These are phyloP conservation scores for Enteromius paludinosus DNA, from an alignment of 2,797 vertebrate species.

Conservation along the genomic window DNA sequence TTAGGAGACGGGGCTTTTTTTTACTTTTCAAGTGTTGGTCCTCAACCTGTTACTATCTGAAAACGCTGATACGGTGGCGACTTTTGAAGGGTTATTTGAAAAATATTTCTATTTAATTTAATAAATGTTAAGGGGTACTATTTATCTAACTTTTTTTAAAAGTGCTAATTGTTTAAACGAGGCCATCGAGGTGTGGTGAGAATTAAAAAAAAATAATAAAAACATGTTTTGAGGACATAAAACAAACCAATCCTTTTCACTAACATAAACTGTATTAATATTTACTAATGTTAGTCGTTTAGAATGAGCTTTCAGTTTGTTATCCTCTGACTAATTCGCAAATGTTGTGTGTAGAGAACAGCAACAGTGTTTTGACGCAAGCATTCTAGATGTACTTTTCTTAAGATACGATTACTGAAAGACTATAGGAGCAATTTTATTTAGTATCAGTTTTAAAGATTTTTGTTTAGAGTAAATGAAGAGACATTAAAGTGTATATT, in stretches of 20 bases:
- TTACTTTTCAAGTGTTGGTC: constrained; percentile 48
- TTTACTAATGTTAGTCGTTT: constrained; percentile 86
- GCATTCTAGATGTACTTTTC: constrained; percentile 86
- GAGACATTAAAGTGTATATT: constrained; percentile 89
- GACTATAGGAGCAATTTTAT: constrained; percentile 88
- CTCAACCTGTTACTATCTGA: constrained; percentile 45
- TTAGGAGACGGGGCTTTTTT: constrained; percentile 54
- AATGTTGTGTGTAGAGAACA: constrained; percentile 88
- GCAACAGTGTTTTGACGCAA: constrained; percentile 87
- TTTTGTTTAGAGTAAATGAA: constrained; percentile 94
- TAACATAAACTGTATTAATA: constrained; percentile 84
- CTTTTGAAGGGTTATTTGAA: constrained; percentile 70
- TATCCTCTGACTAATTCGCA: constrained; percentile 89
- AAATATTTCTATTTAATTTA: constrained; percentile 76
- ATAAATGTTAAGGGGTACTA: constrained; percentile 79
- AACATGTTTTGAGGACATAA: constrained; percentile 68
- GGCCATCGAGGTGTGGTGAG: constrained; percentile 71
- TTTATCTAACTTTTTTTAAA: constrained; percentile 81
- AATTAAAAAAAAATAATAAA: constrained; percentile 58
- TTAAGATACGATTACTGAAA: constrained; percentile 88
- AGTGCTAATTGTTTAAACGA: constrained; percentile 81
- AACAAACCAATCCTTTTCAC: constrained; percentile 75
- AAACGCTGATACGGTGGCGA: constrained; percentile 59
- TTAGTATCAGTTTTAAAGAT: constrained; percentile 88
- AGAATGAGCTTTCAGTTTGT: constrained; percentile 91